Conservation (phyloP, 2,888 invertebrate species). For the Drosophila flavopinicola region DNA sequence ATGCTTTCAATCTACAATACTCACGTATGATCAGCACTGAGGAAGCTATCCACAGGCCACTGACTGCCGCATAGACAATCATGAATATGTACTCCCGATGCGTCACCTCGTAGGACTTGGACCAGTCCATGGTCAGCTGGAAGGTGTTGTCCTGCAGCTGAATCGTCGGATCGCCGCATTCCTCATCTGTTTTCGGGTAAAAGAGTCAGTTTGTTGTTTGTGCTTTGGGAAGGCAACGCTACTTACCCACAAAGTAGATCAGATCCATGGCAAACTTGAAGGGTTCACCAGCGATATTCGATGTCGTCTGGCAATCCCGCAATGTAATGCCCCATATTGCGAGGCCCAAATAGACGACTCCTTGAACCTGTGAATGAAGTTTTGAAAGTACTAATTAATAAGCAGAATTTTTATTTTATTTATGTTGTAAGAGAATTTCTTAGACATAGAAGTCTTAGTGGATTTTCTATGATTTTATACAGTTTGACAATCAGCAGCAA, state of each 20-base stretch:
- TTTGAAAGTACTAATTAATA: no score
- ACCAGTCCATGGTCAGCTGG: conserved; percentile 66
- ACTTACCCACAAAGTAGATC: conserved; percentile 80
- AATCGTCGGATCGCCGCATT: conserved; percentile 64
- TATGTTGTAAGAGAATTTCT: no score
- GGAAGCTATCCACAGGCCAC: conserved; percentile 79
- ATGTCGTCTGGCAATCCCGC: conserved; percentile 63
- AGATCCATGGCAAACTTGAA: conserved; percentile 79
- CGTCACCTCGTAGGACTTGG: conserved; percentile 62
- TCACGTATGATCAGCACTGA: conserved; percentile 78
- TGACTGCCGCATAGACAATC: conserved; percentile 75
- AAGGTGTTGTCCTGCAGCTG: neutral
- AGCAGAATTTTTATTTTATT: no score
- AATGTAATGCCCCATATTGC: conserved; percentile 78
- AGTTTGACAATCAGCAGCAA: no score
- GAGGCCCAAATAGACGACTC: conserved; percentile 74
- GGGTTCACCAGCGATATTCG: conserved; percentile 60
- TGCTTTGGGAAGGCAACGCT: fast-evolving
- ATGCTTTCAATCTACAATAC: conserved; percentile 17
- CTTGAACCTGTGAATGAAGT: conserved; percentile 70
- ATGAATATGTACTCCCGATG: conserved; percentile 77
- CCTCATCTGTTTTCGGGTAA: conserved; percentile 59
- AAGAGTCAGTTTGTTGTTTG: neutral
- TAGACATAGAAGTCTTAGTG: no score
- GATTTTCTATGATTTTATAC: no score